Conservation (phyloP, 2,113 vertebrate genomes). For the Willisornis vidua region DNA sequence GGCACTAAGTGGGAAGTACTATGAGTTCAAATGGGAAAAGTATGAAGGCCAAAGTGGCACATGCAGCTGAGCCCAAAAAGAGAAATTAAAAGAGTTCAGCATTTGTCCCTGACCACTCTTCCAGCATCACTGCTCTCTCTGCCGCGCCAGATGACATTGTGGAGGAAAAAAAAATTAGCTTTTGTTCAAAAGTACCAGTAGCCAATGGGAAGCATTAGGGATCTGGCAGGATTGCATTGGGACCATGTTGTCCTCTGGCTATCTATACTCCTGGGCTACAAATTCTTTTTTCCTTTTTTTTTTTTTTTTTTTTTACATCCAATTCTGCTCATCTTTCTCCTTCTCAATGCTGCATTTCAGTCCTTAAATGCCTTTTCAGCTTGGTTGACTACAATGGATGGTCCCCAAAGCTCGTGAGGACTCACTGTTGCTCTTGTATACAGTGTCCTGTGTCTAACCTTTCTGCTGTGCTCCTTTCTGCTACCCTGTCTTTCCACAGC, state of each 20-base stretch:
- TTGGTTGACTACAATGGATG: not conserved
- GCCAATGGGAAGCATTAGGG: not conserved
- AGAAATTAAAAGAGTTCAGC: not conserved
- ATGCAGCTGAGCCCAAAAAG: not conserved
- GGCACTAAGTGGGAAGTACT: not conserved
- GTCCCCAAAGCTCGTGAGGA: not conserved
- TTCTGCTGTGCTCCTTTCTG: not conserved
- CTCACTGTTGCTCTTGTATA: not conserved
- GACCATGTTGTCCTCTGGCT: not conserved
- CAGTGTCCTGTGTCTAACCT: not conserved
- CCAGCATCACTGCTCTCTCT: not conserved
- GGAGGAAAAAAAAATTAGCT: not conserved
- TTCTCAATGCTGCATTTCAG: not conserved
- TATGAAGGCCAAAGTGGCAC: accelerated
- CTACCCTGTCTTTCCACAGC: not conserved
- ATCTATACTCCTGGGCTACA: not conserved
- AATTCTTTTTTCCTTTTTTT: too few species aligned
- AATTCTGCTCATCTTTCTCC: not conserved
- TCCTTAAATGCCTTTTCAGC: not conserved
- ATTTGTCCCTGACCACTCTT: not conserved
- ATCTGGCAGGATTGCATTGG: accelerated
- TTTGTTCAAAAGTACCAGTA: not conserved
- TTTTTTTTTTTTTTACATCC: not conserved
- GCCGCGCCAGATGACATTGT: not conserved
- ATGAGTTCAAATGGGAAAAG: not conserved